A percentile compares a stretch with the other conserved stretches of the same genome.
phyloP scores from a whole-genome alignment of 2,888 invertebrate genomes.

The Bembecia ichneumoniformis region DNA sequence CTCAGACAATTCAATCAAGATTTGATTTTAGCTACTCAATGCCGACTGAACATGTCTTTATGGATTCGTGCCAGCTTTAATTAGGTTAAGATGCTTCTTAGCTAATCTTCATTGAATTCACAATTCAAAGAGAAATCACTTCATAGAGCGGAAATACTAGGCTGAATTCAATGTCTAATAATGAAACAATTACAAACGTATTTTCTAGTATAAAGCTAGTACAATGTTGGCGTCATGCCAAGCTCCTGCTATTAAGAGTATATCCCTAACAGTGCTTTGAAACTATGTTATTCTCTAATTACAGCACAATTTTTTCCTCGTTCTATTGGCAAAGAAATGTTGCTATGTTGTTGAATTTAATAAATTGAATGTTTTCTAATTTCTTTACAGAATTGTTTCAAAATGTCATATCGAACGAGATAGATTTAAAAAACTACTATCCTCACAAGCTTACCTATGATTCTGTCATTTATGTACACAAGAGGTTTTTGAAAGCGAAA shows the following conservation, averaged over 20 bases:
- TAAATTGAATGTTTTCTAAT: background rate
- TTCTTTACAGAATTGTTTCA: too few species aligned
- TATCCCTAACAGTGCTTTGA: background rate
- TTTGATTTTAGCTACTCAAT: too few species aligned
- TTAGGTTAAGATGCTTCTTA: background rate
- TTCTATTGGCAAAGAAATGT: background rate
- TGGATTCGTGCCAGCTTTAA: background rate
- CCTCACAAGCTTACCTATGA: constrained; percentile 38
- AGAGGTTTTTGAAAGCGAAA: constrained; percentile 27
- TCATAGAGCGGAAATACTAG: too few species aligned
- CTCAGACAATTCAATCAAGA: too few species aligned
- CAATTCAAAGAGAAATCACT: too few species aligned
- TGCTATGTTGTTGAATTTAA: too few species aligned
- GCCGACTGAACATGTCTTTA: too few species aligned
- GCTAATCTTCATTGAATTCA: too few species aligned
- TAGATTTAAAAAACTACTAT: constrained; percentile 44
- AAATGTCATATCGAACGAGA: constrained; percentile 14
- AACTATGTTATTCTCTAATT: background rate
- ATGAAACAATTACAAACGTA: background rate
- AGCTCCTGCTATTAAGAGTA: background rate
- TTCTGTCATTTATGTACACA: constrained; percentile 48
- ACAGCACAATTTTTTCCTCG: background rate
- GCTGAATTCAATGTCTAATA: background rate
- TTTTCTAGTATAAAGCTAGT: background rate
- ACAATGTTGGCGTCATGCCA: background rate